Conservation (phyloP, 2,113 vertebrate species). For the Tragelaphus buxtoni region DNA sequence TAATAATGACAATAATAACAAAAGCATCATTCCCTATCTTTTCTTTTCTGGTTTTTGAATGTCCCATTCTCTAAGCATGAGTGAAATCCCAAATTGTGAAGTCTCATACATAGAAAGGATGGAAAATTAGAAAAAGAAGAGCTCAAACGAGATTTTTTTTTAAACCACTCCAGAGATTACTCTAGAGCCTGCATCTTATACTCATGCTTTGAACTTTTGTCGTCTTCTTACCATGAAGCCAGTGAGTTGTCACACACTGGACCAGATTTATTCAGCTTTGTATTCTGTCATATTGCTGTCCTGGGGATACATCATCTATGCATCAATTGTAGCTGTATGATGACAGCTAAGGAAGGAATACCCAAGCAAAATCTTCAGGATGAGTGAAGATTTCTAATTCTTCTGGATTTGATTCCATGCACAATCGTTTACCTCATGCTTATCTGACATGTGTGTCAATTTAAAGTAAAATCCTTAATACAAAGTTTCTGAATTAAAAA, state of each 20-base stretch:
- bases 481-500: not conserved
- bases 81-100: not conserved
- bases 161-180: not conserved
- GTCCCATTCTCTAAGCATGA: not conserved
- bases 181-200: not conserved
- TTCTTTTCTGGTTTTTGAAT: not conserved
- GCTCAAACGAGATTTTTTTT: not conserved
- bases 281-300: slow-evolving; percentile 47
- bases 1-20: not conserved
- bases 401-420: not conserved
- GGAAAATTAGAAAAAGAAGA: not conserved
- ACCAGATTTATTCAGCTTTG: not conserved
- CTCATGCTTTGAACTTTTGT: not conserved
- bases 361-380: not conserved
- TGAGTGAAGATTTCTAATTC: slow-evolving; percentile 34
- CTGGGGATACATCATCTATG: slow-evolving; percentile 60
- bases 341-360: not conserved
- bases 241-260: not conserved
- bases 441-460: not conserved
- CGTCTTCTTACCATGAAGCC: not conserved
- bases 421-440: not conserved
- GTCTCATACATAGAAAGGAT: not conserved
- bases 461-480: slow-evolving; percentile 42
- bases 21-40: not conserved
- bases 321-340: slow-evolving; percentile 6